Evolutionary conservation across 1,140 invertebrate genomes (phyloP).

Genomic region (Dolichoris vasculosae): DNA sequence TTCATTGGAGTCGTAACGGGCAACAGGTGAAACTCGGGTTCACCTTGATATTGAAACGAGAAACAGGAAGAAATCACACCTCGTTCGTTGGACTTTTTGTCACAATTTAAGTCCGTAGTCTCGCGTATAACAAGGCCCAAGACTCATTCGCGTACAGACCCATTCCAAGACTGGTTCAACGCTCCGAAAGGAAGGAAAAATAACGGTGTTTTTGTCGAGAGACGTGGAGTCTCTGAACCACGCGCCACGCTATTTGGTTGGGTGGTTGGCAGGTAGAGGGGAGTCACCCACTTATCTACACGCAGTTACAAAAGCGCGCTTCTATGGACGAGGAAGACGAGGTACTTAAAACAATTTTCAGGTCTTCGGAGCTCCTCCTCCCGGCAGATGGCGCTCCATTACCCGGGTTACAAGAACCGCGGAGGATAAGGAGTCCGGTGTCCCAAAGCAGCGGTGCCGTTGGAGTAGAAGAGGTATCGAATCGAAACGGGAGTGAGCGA

Average conservation of each 20-base stretch:
- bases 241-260: neutral
- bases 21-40: neutral
- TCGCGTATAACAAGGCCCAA: neutral
- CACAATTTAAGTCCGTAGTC: too few relatives aligned
- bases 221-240: neutral
- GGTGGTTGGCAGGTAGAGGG: neutral
- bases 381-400: neutral
- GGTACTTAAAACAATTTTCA: neutral
- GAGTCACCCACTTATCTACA: neutral
- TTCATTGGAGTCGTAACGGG: neutral
- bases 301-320: neutral
- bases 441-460: too few relatives aligned
- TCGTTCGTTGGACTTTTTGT: too few relatives aligned
- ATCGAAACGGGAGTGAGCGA: too few relatives aligned
- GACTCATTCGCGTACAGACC: neutral
- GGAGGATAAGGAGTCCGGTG: too few relatives aligned
- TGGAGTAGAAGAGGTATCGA: too few relatives aligned
- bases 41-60: neutral
- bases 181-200: neutral
- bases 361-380: neutral
- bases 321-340: neutral
- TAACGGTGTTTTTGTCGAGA: neutral
- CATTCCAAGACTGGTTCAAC: slow-evolving; percentile 31
- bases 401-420: too few relatives aligned
- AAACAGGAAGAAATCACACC: too few relatives aligned